Evolutionary conservation across 1,140 invertebrate genomes (phyloP).

Genomic region (Papilio dardanus): DNA sequence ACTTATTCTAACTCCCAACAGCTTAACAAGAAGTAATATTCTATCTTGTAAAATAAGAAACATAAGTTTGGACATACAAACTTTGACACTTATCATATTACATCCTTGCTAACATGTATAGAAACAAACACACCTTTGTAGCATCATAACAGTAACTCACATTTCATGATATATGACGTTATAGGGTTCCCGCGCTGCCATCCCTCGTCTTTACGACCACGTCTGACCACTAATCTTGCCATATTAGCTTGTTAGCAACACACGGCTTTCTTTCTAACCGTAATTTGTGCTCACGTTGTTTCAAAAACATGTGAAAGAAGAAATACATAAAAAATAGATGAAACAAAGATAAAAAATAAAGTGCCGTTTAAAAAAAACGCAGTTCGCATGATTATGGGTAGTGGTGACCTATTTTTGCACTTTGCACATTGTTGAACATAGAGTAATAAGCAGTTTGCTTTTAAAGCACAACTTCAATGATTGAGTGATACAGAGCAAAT

Average conservation of each 20-base stretch:
- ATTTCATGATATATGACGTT: constrained; percentile 50
- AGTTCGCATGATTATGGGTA: background rate
- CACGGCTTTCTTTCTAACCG: background rate
- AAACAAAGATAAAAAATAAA: background rate
- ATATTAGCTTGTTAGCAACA: constrained; percentile 58
- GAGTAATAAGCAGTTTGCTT: too few species aligned
- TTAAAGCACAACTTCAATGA: too few species aligned
- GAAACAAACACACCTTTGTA: constrained; percentile 51
- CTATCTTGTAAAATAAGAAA: too few species aligned
- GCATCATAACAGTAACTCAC: constrained; percentile 58
- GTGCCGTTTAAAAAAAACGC: background rate
- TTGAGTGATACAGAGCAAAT: background rate
- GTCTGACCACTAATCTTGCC: constrained; percentile 51
- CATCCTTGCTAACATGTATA: background rate
- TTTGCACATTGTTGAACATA: too few species aligned
- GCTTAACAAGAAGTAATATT: too few species aligned
- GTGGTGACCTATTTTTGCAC: too few species aligned
- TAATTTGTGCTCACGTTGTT: background rate
- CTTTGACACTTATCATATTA: background rate
- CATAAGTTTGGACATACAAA: too few species aligned
- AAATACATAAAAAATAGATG: background rate
- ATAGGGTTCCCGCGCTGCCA: constrained; percentile 32
- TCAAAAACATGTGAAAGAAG: background rate
- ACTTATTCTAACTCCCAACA: too few species aligned
- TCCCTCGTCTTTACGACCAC: constrained; percentile 40